Base-by-base conservation (phyloP, 1,140 invertebrate species). In the Aphis gossypii region DNA sequence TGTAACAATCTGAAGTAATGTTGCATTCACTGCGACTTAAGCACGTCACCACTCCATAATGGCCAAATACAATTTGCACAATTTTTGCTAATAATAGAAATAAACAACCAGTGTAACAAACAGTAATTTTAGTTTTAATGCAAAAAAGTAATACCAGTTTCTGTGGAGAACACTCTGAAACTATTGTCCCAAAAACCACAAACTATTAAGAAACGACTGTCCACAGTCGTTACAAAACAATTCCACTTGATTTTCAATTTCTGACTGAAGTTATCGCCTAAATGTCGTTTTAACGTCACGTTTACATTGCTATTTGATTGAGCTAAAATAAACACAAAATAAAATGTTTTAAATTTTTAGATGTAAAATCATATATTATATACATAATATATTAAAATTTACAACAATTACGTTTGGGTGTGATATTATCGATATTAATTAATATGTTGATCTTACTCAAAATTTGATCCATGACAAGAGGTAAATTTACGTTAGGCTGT, bases 171-270 rank as follows among this genome's bases (percentile, higher is more conserved):
- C 5, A 99, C 98, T 46, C 99, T 96, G 96, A 99, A 99, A 95
- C 98, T 99, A 95, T 99, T 99, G 95, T 99, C 99, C 98, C 99
- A 99, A 96, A 99, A 99, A 83, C 99, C 99, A 95, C 98, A 99
- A n/a, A 99, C 99, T 94, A 99, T 98, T 92, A 99, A 96, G 95
- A 99, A 99, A 94, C 98, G 96, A 94, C 98, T 99, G 95, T 99
- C 99, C 8, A 99, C 98, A 1, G 99, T 99, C 25, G 98, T 99
- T 21, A 99, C 98, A 96, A 99, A 99, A 95, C 98, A 99, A 95
- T 98, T 98, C 94, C 97, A 98, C 84, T 97, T 96, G 94, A 99
- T 98, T 95, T 97, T 97, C 41, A 99, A 96, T 95, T 99, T 98
- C 95, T 99, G 99, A 95, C 98, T 98, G 95, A 99, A 99, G 96